phyloP scores from a whole-genome alignment of 2,797 vertebrate genomes.

The Intellagama lesueurii region DNA sequence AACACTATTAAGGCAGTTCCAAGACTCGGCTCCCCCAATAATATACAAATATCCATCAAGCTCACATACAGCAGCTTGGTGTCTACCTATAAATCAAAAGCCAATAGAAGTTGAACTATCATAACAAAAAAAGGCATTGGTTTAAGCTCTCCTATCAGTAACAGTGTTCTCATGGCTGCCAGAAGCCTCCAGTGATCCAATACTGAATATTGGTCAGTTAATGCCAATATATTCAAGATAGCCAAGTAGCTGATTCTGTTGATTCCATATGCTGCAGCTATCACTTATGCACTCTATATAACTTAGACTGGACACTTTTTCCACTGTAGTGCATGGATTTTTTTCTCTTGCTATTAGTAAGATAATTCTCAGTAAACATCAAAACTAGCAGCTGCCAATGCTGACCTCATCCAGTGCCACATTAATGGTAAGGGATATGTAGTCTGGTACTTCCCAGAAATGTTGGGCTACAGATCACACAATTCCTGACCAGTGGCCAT shows the following conservation, averaged over 20 bases:
- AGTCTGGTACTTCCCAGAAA: neutral
- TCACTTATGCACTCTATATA: neutral
- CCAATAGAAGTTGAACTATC: neutral
- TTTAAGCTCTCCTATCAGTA: neutral
- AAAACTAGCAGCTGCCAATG: neutral
- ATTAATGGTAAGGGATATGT: neutral
- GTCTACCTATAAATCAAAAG: constrained; percentile 84
- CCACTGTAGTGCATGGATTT: neutral
- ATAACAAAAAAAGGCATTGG: no score
- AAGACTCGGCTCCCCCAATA: constrained; percentile 95
- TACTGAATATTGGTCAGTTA: neutral
- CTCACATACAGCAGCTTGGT: constrained; percentile 95
- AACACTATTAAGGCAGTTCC: constrained; percentile 97
- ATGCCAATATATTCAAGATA: neutral
- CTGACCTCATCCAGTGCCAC: neutral
- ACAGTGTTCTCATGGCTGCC: neutral
- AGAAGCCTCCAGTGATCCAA: neutral
- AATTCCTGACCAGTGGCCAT: neutral
- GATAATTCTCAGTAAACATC: neutral
- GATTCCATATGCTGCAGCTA: neutral
- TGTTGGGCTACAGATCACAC: neutral
- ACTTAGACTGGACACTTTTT: neutral
- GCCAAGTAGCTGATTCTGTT: no score
- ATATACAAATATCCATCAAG: constrained; percentile 92
- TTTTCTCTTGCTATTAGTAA: neutral